phyloP scores from a whole-genome alignment of 1,140 invertebrate species.

The Bombus pascuorum region DNA sequence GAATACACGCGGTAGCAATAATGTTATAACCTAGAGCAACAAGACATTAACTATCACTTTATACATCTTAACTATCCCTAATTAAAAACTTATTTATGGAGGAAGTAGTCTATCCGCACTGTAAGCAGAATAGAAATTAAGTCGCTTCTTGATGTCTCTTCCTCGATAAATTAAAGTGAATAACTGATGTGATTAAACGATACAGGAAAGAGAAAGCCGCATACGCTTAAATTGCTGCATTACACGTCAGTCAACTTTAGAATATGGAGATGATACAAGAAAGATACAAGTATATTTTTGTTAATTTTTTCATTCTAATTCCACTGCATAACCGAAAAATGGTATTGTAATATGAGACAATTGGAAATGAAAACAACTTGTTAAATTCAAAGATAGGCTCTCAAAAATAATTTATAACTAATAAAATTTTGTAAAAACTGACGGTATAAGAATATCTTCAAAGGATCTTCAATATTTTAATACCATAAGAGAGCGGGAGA shows the following conservation, averaged over 20 bases:
- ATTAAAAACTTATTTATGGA: constrained; percentile 32
- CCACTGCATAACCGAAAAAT: too few relatives aligned
- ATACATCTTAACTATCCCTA: neutral
- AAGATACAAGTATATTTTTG: neutral
- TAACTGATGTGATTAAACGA: neutral
- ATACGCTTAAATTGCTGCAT: neutral
- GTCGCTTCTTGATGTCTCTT: neutral
- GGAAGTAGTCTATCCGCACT: neutral
- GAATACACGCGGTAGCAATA: constrained; percentile 8
- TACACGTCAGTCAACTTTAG: neutral
- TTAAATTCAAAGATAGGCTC: too few relatives aligned
- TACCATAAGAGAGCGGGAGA: too few relatives aligned
- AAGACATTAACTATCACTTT: constrained; percentile 9
- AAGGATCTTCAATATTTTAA: too few relatives aligned
- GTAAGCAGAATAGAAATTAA: too few relatives aligned
- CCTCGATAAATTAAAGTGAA: constrained; percentile 2
- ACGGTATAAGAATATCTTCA: too few relatives aligned
- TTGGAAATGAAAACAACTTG: too few relatives aligned
- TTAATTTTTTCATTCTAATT: neutral
- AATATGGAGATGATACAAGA: too few relatives aligned
- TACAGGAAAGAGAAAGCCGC: neutral
- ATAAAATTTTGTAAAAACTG: too few relatives aligned
- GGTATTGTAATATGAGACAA: too few relatives aligned
- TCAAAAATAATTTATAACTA: too few relatives aligned
- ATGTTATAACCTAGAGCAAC: neutral